Conservation (phyloP, 2,113 vertebrate species). For the Esox niger region DNA sequence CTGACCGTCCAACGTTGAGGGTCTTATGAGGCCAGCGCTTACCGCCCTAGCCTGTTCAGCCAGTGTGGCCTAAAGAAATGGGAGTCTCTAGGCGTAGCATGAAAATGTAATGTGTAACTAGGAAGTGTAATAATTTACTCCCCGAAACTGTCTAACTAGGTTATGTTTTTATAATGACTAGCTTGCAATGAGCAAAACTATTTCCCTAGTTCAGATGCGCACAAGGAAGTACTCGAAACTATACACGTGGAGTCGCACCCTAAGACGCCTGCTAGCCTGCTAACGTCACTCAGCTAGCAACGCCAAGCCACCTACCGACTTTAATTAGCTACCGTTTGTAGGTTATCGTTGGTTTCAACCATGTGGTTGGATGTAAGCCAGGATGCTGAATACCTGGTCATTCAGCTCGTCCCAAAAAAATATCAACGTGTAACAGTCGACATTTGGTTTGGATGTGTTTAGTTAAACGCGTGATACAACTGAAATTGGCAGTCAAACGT, state of each 20-base stretch:
- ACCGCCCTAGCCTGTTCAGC: neutral
- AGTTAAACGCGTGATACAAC: neutral
- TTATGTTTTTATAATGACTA: no score
- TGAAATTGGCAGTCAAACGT: neutral
- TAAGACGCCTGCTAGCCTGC: conserved; percentile 45
- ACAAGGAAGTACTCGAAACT: conserved; percentile 22
- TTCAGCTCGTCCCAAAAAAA: neutral
- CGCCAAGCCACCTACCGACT: conserved; percentile 51
- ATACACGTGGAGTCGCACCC: conserved; percentile 68
- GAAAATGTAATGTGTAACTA: neutral
- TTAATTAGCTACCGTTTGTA: conserved; percentile 9
- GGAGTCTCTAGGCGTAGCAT: neutral
- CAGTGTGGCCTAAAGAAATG: neutral
- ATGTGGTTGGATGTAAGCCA: conserved; percentile 80
- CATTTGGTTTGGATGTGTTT: neutral
- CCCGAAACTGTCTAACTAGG: neutral
- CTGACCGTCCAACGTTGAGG: neutral
- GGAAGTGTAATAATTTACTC: neutral
- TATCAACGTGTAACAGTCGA: neutral
- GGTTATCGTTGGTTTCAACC: conserved; percentile 47
- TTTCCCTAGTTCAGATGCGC: conserved; percentile 45
- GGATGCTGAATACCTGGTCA: conserved; percentile 20
- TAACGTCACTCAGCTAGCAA: conserved; percentile 31
- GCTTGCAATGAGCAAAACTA: conserved; percentile 14
- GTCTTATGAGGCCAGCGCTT: neutral